Base-by-base conservation (phyloP, 1,140 invertebrate species). In the Drosophila lacertosa region DNA sequence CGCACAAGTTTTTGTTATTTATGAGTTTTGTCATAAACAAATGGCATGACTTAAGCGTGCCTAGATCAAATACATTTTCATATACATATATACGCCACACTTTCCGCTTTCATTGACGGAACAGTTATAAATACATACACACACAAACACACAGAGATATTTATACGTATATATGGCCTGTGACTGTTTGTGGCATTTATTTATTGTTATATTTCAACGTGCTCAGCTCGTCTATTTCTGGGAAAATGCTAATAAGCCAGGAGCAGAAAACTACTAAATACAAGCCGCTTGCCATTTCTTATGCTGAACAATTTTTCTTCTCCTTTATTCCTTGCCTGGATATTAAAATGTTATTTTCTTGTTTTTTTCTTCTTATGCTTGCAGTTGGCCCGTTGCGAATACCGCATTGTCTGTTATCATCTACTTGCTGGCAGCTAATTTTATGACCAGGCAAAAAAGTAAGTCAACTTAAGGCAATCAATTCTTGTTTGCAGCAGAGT, bases 311-410 rank as follows among this genome's bases (percentile, higher is more conserved):
- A 22, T 33, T 62, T 48, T 18, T 18, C 10, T 54, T 13, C 11
- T 63, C 35, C 39, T 42, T 47, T 60, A 48, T 29, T 40, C n/a
- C n/a, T n/a, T n/a, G n/a, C n/a, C n/a, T 83, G 48, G n/a, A 73
- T 80, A 84, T 75, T 69, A 47, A 79, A 83, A 68, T 73, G 67
- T 76, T 65, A 44, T 58, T 76, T 47, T 60, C 40, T 55, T 84
- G 58, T 60, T 78, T 22, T 13, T 1, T 60, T 78, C 13, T 13
- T 1, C 20, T 22, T 39, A 1, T 79, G 72, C 68, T 72, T 83
- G 48, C 71, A 72, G 71, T 44, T 83, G 53, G 39, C 48, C 60
- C 53, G 50, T 64, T 68, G 55, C 59, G 68, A 54, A 62, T 68
- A 47, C 51, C 40, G 54, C 40, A 74, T 57, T 74, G 64, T n/a